These are phyloP conservation scores for Caenorhabditis sp. DNA, from an alignment of 2,888 invertebrate genomes.

Conservation along the genomic window DNA sequence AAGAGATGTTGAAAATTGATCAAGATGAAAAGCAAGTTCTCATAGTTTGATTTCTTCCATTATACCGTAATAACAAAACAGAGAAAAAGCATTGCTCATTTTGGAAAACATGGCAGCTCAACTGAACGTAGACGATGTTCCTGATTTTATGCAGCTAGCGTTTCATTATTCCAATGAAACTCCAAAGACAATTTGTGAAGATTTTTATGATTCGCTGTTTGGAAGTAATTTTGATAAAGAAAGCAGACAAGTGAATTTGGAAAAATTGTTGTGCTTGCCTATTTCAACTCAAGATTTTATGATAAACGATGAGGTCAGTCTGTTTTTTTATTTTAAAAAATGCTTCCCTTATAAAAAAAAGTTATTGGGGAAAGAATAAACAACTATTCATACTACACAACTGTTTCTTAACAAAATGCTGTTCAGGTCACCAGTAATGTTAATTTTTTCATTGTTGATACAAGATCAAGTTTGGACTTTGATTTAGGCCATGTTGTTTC, in stretches of 20 bases:
- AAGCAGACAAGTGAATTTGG: constrained; percentile 73
- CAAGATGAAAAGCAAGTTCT: constrained; percentile 39
- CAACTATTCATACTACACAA: too few relatives aligned
- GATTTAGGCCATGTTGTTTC: constrained; percentile 97
- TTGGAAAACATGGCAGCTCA: constrained; percentile 85
- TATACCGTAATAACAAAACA: constrained; percentile 1
- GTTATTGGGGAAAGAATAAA: too few relatives aligned
- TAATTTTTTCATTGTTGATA: constrained; percentile 95
- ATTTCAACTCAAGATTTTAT: constrained; percentile 87
- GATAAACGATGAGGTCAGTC: constrained; percentile 61
- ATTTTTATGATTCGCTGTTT: constrained; percentile 85
- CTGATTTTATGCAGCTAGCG: constrained; percentile 97
- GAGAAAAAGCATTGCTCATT: constrained; percentile 59
- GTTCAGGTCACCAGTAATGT: constrained; percentile 59
- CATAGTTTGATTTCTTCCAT: not conserved
- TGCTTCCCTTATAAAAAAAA: too few relatives aligned
- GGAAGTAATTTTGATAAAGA: constrained; percentile 83
- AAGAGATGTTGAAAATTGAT: constrained; percentile 65
- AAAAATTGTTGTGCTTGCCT: constrained; percentile 90
- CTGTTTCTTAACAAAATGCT: not conserved
- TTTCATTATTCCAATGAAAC: constrained; percentile 96
- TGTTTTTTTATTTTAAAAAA: too few relatives aligned
- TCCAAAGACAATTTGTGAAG: constrained; percentile 83
- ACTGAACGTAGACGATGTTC: constrained; percentile 94
- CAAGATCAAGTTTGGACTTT: constrained; percentile 96